phyloP scores from a whole-genome alignment of 2,797 vertebrate species.

The Hylomyscus alleni region DNA sequence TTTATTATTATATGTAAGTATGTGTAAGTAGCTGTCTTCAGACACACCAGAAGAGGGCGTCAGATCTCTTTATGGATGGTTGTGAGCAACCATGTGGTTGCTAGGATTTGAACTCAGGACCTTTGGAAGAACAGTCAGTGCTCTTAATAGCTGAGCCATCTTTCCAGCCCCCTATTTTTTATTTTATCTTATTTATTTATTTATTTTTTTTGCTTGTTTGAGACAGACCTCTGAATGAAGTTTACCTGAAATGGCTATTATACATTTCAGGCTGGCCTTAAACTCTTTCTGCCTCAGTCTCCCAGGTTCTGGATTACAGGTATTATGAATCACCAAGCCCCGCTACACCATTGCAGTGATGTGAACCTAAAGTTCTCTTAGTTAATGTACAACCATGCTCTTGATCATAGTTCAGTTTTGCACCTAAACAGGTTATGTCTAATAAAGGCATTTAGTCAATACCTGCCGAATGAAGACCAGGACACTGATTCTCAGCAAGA shows the following conservation, averaged over 20 bases:
- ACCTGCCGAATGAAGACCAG: neutral
- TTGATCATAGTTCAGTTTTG: conserved; percentile 24
- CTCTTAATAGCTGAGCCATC: no score
- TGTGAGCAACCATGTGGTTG: no score
- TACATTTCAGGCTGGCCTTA: neutral
- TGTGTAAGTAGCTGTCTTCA: no score
- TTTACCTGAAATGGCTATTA: neutral
- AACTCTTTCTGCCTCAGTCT: neutral
- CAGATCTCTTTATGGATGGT: no score
- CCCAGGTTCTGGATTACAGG: neutral
- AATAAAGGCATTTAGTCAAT: neutral
- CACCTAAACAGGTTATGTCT: conserved; percentile 26
- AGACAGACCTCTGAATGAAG: neutral
- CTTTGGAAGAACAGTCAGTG: no score
- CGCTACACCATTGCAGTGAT: neutral
- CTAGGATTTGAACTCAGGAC: no score
- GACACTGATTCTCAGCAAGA: neutral
- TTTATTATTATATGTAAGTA: no score
- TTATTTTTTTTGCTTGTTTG: no score
- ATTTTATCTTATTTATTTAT: neutral
- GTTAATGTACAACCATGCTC: neutral
- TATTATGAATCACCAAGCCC: neutral
- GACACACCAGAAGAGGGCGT: no score
- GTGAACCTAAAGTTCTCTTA: conserved; percentile 41
- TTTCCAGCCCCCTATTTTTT: neutral